Percentiles rank a stretch among this genome's conserved stretches.
phyloP scores from a whole-genome alignment of 2,113 vertebrate genomes.

The Dendrocopos noguchii region DNA sequence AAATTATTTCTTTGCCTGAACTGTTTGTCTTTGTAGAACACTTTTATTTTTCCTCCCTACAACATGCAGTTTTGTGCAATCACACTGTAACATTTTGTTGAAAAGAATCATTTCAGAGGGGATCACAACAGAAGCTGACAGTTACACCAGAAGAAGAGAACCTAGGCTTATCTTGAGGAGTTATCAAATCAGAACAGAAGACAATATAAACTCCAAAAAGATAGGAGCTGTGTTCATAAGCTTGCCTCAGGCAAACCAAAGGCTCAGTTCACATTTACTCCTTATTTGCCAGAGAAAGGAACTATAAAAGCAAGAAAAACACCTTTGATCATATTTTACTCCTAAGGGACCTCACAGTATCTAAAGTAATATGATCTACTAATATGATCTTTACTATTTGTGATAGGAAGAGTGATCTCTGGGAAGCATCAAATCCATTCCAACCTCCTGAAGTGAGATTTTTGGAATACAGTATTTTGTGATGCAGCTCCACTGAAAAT shows the following conservation, averaged over 20 bases:
- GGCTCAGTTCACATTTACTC: slow-evolving; percentile 63
- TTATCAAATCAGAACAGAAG: slow-evolving; percentile 64
- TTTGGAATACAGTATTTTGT: background rate
- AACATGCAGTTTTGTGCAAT: background rate
- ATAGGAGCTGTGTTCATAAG: slow-evolving; percentile 37
- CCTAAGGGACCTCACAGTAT: background rate
- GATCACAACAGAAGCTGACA: background rate
- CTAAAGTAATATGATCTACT: background rate
- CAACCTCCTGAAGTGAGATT: background rate
- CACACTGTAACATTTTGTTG: background rate
- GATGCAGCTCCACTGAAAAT: background rate
- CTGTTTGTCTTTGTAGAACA: background rate
- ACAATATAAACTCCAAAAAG: slow-evolving; percentile 47
- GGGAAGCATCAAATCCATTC: background rate
- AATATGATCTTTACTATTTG: slow-evolving; percentile 17
- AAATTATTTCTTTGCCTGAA: background rate
- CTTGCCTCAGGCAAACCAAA: slow-evolving; percentile 74
- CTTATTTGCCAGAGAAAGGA: slow-evolving; percentile 48
- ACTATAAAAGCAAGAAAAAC: slow-evolving; percentile 16
- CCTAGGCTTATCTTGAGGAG: slow-evolving; percentile 48
- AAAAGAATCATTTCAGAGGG: slow-evolving; percentile 33
- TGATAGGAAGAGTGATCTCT: background rate
- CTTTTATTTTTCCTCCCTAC: background rate
- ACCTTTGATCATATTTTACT: slow-evolving; percentile 46
- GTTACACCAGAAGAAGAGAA: slow-evolving; percentile 11